A percentile compares a stretch with the other conserved stretches of the same genome.
Conservation (phyloP, 2,113 vertebrate genomes). For the Chamaea fasciata region DNA sequence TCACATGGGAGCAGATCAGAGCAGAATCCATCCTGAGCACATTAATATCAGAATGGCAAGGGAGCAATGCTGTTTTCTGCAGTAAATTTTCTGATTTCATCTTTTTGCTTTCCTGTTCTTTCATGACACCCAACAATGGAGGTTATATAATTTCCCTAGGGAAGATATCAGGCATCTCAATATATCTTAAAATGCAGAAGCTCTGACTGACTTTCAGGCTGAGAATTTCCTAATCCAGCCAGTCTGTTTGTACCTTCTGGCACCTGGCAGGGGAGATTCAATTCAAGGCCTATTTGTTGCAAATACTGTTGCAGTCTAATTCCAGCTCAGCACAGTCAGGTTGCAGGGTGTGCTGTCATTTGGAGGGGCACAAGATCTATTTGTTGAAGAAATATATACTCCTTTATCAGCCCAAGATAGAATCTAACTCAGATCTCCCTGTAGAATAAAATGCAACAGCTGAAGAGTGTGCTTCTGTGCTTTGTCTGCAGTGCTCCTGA, state of each 20-base stretch:
- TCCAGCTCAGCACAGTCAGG: background rate
- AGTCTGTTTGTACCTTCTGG: background rate
- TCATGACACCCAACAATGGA: background rate
- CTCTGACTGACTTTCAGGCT: background rate
- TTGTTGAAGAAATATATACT: background rate
- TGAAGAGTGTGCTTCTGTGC: background rate
- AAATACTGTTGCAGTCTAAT: background rate
- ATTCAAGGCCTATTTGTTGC: background rate
- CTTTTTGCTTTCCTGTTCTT: background rate
- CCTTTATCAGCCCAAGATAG: background rate
- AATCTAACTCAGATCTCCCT: background rate
- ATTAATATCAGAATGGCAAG: background rate
- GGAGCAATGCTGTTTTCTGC: background rate
- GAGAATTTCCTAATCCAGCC: background rate
- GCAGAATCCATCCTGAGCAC: background rate
- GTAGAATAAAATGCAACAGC: background rate
- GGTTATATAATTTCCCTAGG: background rate
- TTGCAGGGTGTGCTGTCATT: background rate
- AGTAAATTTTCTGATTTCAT: background rate
- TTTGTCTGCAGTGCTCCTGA: conserved; percentile 74
- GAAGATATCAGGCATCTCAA: background rate
- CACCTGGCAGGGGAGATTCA: background rate
- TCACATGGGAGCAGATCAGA: background rate
- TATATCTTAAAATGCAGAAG: background rate
- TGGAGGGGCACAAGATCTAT: background rate